Evolutionary conservation across 2,113 vertebrate genomes (phyloP), one percentile per base, ranked within the genome.

Genomic region (Pedionomus torquatus): DNA sequence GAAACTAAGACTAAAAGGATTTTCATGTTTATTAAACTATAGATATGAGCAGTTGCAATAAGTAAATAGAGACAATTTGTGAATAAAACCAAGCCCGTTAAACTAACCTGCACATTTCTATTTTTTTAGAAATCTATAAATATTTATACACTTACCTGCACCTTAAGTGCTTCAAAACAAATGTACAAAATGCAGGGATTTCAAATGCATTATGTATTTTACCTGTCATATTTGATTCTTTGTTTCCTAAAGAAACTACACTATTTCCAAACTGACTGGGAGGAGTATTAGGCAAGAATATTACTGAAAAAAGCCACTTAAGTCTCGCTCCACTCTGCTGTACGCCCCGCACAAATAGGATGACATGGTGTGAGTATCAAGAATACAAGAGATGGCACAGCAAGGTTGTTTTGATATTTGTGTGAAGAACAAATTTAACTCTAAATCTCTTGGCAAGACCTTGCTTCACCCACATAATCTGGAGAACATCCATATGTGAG

Each of bases 351-450:
- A 96, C 96, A 98, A 98, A 98, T 93, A 97, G 98, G 98, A 98
- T 98, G 97, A 98, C 97, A 97, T 46, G 97, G 97, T 98, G 91
- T 98, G 97, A 97, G 94, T 97, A 98, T 97, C 98, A 98, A 93
- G 66, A 94, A 95, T 87, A 98, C 90, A 96, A 90, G 92, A 94
- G 89, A 96, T 91, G 94, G 97, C 95, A 98, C 91, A 96, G 97
- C 93, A 95, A 95, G 96, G 96, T 97, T 97, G 96, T 97, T 98
- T 96, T 97, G 97, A 98, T 98, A 98, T 98, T 98, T 98, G 96
- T 97, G 97, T 96, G 97, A 98, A 97, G 98, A 97, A 97, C 95
- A 98, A 97, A 98, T 98, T 98, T 98, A 98, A 98, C 97, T 97
- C 96, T 97, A 98, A 98, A 98, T 98, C 98, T 98, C 97, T 98